Percentiles rank a stretch among this genome's conserved stretches.
phyloP scores from a whole-genome alignment of 2,888 invertebrate genomes.

The Lobophora halterata region DNA sequence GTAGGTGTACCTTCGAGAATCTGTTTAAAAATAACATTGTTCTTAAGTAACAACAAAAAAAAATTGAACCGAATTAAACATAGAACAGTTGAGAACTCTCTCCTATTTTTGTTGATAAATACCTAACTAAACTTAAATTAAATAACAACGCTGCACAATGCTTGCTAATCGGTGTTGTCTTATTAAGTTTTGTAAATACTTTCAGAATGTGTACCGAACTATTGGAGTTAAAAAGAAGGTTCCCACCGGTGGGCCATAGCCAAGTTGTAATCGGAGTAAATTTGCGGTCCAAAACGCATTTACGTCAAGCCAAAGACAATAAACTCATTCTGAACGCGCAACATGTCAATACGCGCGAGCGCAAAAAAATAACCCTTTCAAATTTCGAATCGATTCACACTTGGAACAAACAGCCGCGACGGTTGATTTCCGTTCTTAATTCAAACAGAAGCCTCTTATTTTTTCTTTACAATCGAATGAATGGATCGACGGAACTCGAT shows the following conservation, averaged over 20 bases:
- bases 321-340: slow-evolving; percentile 50
- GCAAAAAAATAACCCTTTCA: slow-evolving; percentile 51
- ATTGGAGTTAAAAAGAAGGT: slow-evolving; percentile 8
- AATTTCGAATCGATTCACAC: slow-evolving; percentile 77
- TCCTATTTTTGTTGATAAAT: too few species aligned
- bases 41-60: too few species aligned
- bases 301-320: slow-evolving; percentile 39
- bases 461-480: slow-evolving; percentile 62
- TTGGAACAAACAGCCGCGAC: slow-evolving; percentile 72
- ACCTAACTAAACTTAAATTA: too few species aligned
- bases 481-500: slow-evolving; percentile 63
- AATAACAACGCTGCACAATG: too few species aligned
- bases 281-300: slow-evolving; percentile 36
- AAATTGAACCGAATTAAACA: too few species aligned
- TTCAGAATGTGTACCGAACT: too few species aligned
- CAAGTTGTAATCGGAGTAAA: slow-evolving; percentile 35
- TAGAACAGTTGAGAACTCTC: too few species aligned
- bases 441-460: slow-evolving; percentile 70
- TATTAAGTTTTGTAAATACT: slow-evolving; percentile 10
- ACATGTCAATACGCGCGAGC: slow-evolving; percentile 63
- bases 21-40: too few species aligned
- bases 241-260: slow-evolving; percentile 19
- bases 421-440: slow-evolving; percentile 79
- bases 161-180: too few species aligned
- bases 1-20: too few species aligned